phyloP scores from a whole-genome alignment of 1,140 invertebrate species.

The Diachasma alloeum region DNA sequence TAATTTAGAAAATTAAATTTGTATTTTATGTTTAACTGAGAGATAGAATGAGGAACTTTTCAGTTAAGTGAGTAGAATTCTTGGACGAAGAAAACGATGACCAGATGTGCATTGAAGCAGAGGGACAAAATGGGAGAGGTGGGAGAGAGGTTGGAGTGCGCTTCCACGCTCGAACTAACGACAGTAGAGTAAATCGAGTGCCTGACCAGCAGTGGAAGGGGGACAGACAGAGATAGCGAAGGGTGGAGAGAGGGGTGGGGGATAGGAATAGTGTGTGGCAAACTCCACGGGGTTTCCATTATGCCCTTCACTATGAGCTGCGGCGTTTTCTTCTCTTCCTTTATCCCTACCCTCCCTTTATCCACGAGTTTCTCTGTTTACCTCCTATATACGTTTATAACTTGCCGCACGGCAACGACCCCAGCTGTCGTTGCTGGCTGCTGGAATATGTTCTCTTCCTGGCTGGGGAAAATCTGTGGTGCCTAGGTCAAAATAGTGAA shows the following conservation, averaged over 20 bases:
- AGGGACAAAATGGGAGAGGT: neutral
- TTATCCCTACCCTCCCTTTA: neutral
- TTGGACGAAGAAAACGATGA: neutral
- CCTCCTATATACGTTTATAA: neutral
- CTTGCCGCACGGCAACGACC: neutral
- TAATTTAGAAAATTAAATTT: neutral
- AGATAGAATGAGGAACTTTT: too few relatives aligned
- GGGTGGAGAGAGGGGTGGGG: neutral
- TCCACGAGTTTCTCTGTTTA: neutral
- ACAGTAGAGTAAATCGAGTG: slow-evolving; percentile 2
- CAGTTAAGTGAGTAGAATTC: neutral
- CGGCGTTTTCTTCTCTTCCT: slow-evolving; percentile 6
- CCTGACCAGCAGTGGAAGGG: neutral
- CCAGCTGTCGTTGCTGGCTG: neutral
- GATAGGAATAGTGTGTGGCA: neutral
- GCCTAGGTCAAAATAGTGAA: too few relatives aligned
- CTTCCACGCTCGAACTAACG: slow-evolving; percentile 2
- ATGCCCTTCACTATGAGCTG: slow-evolving; percentile 17
- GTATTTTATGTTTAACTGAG: too few relatives aligned
- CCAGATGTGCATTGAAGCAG: slow-evolving; percentile 9
- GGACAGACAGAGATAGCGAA: neutral
- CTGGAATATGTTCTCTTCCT: neutral
- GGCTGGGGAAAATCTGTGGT: neutral
- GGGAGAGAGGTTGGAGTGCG: neutral
- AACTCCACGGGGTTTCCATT: slow-evolving; percentile 17